Base-by-base conservation (phyloP, 2,888 invertebrate species). In the Torymus aiolomorphi region DNA sequence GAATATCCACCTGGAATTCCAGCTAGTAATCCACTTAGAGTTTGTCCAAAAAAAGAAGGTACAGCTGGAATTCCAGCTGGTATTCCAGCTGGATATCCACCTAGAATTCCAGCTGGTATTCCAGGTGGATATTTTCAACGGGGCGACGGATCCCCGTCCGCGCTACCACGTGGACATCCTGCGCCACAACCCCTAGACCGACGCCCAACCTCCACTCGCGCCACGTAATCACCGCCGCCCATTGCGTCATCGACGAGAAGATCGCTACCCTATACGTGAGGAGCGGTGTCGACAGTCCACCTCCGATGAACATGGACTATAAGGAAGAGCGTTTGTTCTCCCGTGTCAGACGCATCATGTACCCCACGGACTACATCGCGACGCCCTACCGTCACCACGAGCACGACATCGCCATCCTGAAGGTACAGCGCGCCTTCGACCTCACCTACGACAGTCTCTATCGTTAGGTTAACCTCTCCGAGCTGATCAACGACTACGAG, bases 111-210 rank as follows among this genome's bases (percentile, higher is more conserved):
- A n/a, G n/a, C n/a, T n/a, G n/a, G n/a, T n/a, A n/a, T n/a, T n/a
- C n/a, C n/a, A n/a, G n/a, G n/a, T n/a, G n/a, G n/a, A n/a, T n/a
- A n/a, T n/a, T n/a, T n/a, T n/a, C n/a, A n/a, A n/a, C n/a, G n/a
- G n/a, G 8, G 42, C 8, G 42, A 5, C 42, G 8, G 8, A 42
- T 1, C 42, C 42, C 4, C 63, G 73, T 56, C 73, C 73, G 3
- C 54, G 73, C 2, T 73, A 73, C 54, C 73, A 73, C 56, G 73
- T 73, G 0, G 73, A 73, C 73, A 63, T 73, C 54, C 52, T 73
- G 14, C 49, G 52, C 1, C 54, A 54, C 10, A 42, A 63, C 13
- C 2, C 24, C 3, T 31, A 63, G 1, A 56, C 2, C 54, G 54
- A 54, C 10, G 18, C 10, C 14, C 5, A 73, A 65, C 42, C 42